Base-by-base conservation (phyloP, 1,140 invertebrate genomes). In the Thaumatotibia leucotreta region DNA sequence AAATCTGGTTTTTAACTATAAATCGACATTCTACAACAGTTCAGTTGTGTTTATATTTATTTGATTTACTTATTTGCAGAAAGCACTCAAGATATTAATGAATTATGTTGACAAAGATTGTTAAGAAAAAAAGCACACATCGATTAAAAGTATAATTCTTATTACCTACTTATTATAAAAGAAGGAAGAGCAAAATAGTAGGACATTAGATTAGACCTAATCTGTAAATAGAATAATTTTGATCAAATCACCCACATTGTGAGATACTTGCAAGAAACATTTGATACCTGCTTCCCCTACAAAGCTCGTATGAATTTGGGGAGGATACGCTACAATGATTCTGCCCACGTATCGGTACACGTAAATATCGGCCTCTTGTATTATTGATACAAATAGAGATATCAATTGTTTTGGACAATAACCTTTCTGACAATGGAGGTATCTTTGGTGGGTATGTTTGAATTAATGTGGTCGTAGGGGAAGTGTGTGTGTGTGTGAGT, bases 311-410 rank as follows among this genome's bases (percentile, higher is more conserved):
- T 58, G 52, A 58, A 58, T 58, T 58, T 58, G 52, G 74, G 71
- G 77, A 64, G 64, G 67, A 66, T 70, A 27, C 63, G 62, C 62
- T 66, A 63, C 70, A 75, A 69, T 84, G 70, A 90, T 89, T 89
- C 88, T 50, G 58, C 49, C 69, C 88, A 90, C 88, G 86, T 90
- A 89, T 77, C 14, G 58, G 76, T 81, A 72, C 81, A 86, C 84
- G 83, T 86, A 86, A 87, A 80, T 76, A 80, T 87, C 84, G 85
- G 81, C 80, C 76, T 78, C 74, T 72, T 72, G 78, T 79, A 87
- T 87, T 88, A 91, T 91, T 89, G 88, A 89, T 91, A 91, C 86
- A 91, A 91, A 89, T 89, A 87, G 83, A 87, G 80, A 88, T 89
- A 88, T 86, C 88, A 89, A 91, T 89, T 91, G 88, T 87, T 89